Evolutionary conservation across 1,140 invertebrate genomes (phyloP), one percentile per base, ranked within the genome.

Genomic region (Drosophila seguyi): DNA sequence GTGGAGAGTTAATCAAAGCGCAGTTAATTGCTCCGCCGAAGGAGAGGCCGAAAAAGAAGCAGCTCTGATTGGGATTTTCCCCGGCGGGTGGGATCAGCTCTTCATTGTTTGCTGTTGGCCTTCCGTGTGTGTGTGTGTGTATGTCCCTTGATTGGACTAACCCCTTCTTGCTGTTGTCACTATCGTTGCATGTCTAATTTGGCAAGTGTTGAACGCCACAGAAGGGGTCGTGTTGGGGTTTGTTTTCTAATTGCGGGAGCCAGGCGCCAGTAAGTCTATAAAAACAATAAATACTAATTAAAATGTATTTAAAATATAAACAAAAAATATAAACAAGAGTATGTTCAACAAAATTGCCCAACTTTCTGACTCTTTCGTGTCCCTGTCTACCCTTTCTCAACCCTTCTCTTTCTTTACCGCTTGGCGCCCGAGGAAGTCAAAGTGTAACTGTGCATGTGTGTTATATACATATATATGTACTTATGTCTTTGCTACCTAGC

Each of bases 281-380:
- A 79, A 75, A 83, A 87, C 81, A 88, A 88, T 88, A 90, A 90
- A 85, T 79, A 79, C 85, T 90, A 81, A 88, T 88, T 88, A 90
- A 88, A 88, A 90, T 81, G 84, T 81, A 90, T 90, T 90, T 85
- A 88, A 88, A 88, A 81, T 75, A 75, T 65, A 81, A 81, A 90
- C 72, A 67, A 36, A 42, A 27, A 18, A 36, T 34, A 52, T 16
- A 47, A 25, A 65, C n/a, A 53, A 29, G 34, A 25, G 41, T 25
- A 47, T 0, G 14, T 14, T 47, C 16, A n/a, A 48, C 20, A 11
- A 27, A 61, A 27, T 45, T 41, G 53, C 16, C 5, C 45, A 45
- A 60, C 34, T 42, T 38, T 25, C 36, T 10, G 38, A 6, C 38
- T 14, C 27, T 11, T 16, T 29, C 18, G 36, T 16, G 36, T 42